Base-by-base conservation (phyloP, 1,140 invertebrate genomes). In the Gryon sp. region DNA sequence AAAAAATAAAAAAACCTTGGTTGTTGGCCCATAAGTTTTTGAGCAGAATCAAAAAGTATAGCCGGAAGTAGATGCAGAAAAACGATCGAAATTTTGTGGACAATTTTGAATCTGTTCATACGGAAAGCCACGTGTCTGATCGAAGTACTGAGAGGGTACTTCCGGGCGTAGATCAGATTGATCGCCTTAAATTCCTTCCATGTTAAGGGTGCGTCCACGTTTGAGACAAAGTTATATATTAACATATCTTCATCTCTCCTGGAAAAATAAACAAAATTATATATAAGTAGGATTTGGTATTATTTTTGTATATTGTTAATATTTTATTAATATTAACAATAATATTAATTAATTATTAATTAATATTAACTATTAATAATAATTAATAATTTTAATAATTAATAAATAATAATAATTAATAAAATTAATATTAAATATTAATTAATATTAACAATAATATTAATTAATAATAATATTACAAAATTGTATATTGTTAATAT, bases 191-290 rank as follows among this genome's bases (percentile, higher is more conserved):
- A 94, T 20, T 92, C 90, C 0, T 88, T 80, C 93, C 93, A 94
- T 2, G 90, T 92, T 4, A 94, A 87, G 15, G 92, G 92, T 66
- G 93, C 92, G 20, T 93, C 91, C 4, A 86, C 86, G 7, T 91
- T 92, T 4, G 92, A 93, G 4, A 94, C 92, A 80, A 91, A 94
- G 82, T 95, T 94, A 84, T 93, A 94, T 22, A 94, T 92, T 2
- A 91, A 87, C 15, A 91, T 90, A 22, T 91, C 83, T 14, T 86
- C 83, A 19, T 82, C 82, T 74, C 84, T 86, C 28, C 82, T 85
- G 55, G 53, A 79, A 83, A 78, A 70, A 22, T 40, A 46, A 57
- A 40, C 7, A 19, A 26, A 32, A 11, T 60, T 43, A 24, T 16
- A 34, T n/a, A n/a, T n/a, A n/a, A n/a, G n/a, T n/a, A n/a, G n/a